phyloP scores from a whole-genome alignment of 2,888 invertebrate genomes.

The Tetragonisca angustula region DNA sequence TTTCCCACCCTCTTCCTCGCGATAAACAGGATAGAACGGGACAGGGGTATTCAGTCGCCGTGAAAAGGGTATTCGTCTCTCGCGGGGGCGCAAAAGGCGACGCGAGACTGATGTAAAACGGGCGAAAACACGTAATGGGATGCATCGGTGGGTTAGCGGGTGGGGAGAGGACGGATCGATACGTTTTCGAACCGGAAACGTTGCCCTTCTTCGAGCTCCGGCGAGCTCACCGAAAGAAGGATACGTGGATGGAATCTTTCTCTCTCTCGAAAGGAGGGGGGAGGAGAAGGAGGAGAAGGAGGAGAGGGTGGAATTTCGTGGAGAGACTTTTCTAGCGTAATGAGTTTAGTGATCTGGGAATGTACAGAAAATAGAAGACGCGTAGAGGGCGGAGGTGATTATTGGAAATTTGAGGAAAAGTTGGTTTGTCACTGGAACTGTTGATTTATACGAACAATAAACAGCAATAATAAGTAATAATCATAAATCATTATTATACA shows the following conservation, averaged over 20 bases:
- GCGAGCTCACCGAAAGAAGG: too few relatives aligned
- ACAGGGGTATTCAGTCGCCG: slow-evolving; percentile 25
- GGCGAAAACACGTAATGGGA: slow-evolving; percentile 43
- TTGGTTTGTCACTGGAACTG: too few relatives aligned
- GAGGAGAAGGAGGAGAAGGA: too few relatives aligned
- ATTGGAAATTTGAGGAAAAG: too few relatives aligned
- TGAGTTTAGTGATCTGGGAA: too few relatives aligned
- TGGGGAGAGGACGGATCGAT: slow-evolving; percentile 10
- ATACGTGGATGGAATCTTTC: neutral
- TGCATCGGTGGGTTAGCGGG: neutral
- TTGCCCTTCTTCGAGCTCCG: neutral
- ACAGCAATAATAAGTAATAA: too few relatives aligned
- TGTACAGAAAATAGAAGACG: too few relatives aligned
- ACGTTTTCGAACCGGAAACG: slow-evolving; percentile 2
- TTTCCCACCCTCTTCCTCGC: neutral
- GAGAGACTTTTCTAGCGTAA: neutral
- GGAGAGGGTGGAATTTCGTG: neutral
- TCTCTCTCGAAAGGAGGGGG: neutral
- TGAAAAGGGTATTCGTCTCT: slow-evolving; percentile 30
- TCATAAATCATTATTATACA: too few relatives aligned
- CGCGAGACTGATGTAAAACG: slow-evolving; percentile 41
- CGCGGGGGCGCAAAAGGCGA: slow-evolving; percentile 33
- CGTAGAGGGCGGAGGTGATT: too few relatives aligned
- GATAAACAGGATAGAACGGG: slow-evolving; percentile 37
- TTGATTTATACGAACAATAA: too few relatives aligned